Percentiles rank a stretch among this genome's conserved stretches.
These are phyloP conservation scores for Trichonephila clavata DNA, from an alignment of 1,140 invertebrate genomes.

Conservation along the genomic window DNA sequence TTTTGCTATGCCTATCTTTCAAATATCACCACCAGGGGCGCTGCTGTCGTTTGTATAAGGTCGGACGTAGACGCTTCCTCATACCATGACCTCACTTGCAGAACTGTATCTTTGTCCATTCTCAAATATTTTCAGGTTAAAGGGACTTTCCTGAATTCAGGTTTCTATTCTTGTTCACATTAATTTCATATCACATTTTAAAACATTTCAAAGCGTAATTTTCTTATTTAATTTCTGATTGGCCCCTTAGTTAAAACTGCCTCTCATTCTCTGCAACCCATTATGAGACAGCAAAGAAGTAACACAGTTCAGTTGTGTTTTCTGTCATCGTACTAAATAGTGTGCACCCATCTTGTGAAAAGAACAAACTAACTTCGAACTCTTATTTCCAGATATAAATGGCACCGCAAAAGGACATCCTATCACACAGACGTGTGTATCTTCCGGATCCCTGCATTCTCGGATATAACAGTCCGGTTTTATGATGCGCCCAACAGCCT, in stretches of 20 bases:
- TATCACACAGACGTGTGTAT: background rate
- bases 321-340: background rate
- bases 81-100: too few relatives aligned
- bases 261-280: background rate
- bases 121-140: too few relatives aligned
- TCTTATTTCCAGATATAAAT: conserved; percentile 14
- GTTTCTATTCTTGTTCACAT: too few relatives aligned
- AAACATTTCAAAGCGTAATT: background rate
- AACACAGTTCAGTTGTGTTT: background rate
- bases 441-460: background rate
- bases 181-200: background rate
- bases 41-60: too few relatives aligned
- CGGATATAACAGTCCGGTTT: conserved; percentile 1
- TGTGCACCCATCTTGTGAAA: background rate
- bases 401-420: background rate
- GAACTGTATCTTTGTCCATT: too few relatives aligned
- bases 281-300: background rate
- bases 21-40: too few relatives aligned
- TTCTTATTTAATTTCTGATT: background rate
- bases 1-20: too few relatives aligned
- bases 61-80: too few relatives aligned
- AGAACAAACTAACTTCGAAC: background rate
- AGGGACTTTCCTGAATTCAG: too few relatives aligned
- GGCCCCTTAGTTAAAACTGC: background rate
- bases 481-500: background rate